phyloP scores from a whole-genome alignment of 2,888 invertebrate genomes.

The Diarsia dahlii region DNA sequence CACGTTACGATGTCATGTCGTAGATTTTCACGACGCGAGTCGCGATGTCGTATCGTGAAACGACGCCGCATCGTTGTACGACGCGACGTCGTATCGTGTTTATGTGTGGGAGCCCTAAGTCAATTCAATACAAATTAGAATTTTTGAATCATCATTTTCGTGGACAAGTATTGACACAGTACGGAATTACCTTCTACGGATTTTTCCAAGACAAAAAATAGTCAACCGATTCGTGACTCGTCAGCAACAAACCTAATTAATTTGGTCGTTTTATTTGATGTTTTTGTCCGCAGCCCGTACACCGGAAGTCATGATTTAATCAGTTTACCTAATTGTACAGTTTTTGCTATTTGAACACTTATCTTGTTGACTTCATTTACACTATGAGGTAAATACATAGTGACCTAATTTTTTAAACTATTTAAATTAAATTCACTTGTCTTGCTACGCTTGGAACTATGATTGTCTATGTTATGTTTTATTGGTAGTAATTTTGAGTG shows the following conservation, averaged over 20 bases:
- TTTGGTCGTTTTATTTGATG: constrained; percentile 22
- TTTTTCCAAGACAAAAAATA: constrained; percentile 3
- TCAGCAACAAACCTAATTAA: constrained; percentile 18
- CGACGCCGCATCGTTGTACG: too few relatives aligned
- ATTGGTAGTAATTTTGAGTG: not conserved
- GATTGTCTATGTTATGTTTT: not conserved
- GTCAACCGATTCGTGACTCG: not conserved
- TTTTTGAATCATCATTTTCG: not conserved
- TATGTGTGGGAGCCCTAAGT: too few relatives aligned
- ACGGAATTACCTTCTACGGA: not conserved
- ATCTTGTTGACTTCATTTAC: constrained; percentile 40
- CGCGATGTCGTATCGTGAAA: too few relatives aligned
- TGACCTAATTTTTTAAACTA: constrained; percentile 19
- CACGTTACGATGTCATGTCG: too few relatives aligned
- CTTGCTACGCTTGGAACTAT: not conserved
- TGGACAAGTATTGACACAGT: not conserved
- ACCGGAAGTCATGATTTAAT: constrained; percentile 63
- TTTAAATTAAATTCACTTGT: constrained; percentile 4
- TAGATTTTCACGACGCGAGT: too few relatives aligned
- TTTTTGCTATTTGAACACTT: constrained; percentile 37
- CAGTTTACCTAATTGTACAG: constrained; percentile 30
- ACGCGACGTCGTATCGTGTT: too few relatives aligned
- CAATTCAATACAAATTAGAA: not conserved
- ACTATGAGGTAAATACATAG: constrained; percentile 20
- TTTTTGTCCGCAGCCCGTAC: constrained; percentile 15